Evolutionary conservation across 1,140 invertebrate species (phyloP), one percentile per base, ranked within the genome.

Genomic region (Panulirus ornatus): DNA sequence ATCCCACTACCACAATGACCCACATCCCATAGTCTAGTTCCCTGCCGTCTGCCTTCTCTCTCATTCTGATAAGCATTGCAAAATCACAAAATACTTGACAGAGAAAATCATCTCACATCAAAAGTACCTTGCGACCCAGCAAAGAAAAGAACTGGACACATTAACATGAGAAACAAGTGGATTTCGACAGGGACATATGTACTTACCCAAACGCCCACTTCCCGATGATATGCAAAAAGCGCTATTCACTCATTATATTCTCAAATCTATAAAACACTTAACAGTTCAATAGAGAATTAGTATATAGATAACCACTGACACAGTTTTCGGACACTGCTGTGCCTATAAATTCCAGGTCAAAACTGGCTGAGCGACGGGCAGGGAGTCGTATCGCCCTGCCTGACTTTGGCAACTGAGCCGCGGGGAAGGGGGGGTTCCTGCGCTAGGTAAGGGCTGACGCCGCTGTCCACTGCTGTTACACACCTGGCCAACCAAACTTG

Each of bases 401-500:
- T 84, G 42, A 58, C 86, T 76, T 51, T 84, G 88, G 81, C 58
- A 75, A 76, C 81, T 89, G 81, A 84, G 81, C 88, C 88, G 73
- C 73, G 78, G 88, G 84, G 88, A 73, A 76, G 58, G 87, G 34
- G 78, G 83, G 51, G 79, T 27, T 79, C 71, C 30, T 22, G 70
- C 11, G 88, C 73, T 30, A 19, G 38, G 6, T 30, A 0, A 22
- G 71, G 47, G 78, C 81, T 78, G 36, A 38, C 78, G 54, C 81
- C 47, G 78, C 78, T 34, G 83, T 38, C 81, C 44, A 11, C 8
- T 11, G 36, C 30, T 5, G 30, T 30, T 22, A 66, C 75, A 78
- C 85, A 76, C 76, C 14, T 84, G 71, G 36, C 11, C n/a, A 40
- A 76, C 34, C 40, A 42, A n/a, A n/a, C n/a, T n/a, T n/a, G n/a